Evolutionary conservation across 2,888 invertebrate genomes (phyloP).

Genomic region (Drosophila multiciliata): DNA sequence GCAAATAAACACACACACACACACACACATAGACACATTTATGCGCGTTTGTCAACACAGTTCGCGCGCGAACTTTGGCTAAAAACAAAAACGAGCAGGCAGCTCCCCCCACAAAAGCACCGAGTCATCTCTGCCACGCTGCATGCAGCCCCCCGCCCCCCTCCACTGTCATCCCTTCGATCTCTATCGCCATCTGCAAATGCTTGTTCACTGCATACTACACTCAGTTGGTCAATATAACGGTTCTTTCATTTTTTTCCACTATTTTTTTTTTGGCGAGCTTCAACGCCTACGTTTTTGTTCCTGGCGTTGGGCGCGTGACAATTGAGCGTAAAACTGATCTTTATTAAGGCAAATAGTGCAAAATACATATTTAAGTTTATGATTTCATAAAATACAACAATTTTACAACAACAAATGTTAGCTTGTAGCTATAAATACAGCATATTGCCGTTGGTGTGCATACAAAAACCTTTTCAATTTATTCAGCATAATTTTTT

Average conservation of each 20-base stretch:
- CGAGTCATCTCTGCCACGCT: conserved; percentile 11
- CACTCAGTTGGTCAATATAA: conserved; percentile 77
- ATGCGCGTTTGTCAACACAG: conserved; percentile 75
- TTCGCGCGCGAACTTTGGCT: conserved; percentile 69
- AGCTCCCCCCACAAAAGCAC: conserved; percentile 18
- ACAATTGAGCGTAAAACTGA: background rate
- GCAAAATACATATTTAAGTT: background rate
- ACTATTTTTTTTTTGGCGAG: background rate
- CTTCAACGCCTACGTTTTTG: conserved; percentile 25
- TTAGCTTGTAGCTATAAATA: background rate
- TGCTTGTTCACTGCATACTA: conserved; percentile 64
- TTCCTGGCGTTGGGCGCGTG: conserved; percentile 38
- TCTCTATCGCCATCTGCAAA: conserved; percentile 30
- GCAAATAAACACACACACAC: conserved; percentile 34
- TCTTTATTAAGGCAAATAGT: background rate
- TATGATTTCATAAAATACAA: background rate
- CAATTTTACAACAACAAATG: background rate
- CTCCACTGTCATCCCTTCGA: background rate
- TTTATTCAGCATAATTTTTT: background rate
- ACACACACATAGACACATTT: conserved; percentile 43
- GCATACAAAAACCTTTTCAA: background rate
- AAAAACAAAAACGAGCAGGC: conserved; percentile 72
- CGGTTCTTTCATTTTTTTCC: conserved; percentile 36
- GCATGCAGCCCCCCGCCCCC: background rate
- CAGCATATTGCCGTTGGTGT: background rate